These are phyloP conservation scores for Liposcelis brunnea DNA, from an alignment of 2,888 invertebrate species.

Conservation along the genomic window DNA sequence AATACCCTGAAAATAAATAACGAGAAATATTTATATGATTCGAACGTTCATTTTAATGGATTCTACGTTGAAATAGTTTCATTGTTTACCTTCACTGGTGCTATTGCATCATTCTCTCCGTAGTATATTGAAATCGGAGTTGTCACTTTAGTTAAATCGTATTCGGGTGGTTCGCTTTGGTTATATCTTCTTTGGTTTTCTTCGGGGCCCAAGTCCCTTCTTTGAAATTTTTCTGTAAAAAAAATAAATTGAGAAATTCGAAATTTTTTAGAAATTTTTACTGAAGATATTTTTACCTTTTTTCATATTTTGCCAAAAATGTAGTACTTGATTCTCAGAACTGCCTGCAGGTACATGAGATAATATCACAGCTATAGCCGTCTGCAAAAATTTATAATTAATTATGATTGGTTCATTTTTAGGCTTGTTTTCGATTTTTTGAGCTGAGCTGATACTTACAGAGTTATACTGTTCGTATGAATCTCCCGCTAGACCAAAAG, in stretches of 20 bases:
- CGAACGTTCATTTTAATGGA: too few species aligned
- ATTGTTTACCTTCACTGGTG: slow-evolving; percentile 27
- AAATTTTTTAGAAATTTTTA: background rate
- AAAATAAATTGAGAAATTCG: slow-evolving; percentile 1
- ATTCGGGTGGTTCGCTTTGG: slow-evolving; percentile 25
- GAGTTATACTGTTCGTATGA: slow-evolving; percentile 20
- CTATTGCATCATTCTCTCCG: slow-evolving; percentile 33
- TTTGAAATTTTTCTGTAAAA: slow-evolving; percentile 21
- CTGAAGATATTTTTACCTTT: slow-evolving; percentile 14
- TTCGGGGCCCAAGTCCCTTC: slow-evolving; percentile 26
- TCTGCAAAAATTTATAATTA: too few species aligned
- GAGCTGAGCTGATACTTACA: slow-evolving; percentile 18
- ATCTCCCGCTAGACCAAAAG: slow-evolving; percentile 21
- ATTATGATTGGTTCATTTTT: background rate
- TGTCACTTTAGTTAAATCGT: slow-evolving; percentile 29
- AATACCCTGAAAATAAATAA: slow-evolving; percentile 35
- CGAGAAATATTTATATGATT: too few species aligned
- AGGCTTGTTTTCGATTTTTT: background rate
- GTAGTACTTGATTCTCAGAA: slow-evolving; percentile 29
- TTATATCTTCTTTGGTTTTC: slow-evolving; percentile 23
- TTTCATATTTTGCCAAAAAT: slow-evolving; percentile 27
- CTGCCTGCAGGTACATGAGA: slow-evolving; percentile 32
- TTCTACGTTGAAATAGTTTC: slow-evolving; percentile 4
- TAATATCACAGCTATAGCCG: slow-evolving; percentile 4
- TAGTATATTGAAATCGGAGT: slow-evolving; percentile 33